Conservation (phyloP, 2,797 vertebrate species). For the Streptopelia turtur region DNA sequence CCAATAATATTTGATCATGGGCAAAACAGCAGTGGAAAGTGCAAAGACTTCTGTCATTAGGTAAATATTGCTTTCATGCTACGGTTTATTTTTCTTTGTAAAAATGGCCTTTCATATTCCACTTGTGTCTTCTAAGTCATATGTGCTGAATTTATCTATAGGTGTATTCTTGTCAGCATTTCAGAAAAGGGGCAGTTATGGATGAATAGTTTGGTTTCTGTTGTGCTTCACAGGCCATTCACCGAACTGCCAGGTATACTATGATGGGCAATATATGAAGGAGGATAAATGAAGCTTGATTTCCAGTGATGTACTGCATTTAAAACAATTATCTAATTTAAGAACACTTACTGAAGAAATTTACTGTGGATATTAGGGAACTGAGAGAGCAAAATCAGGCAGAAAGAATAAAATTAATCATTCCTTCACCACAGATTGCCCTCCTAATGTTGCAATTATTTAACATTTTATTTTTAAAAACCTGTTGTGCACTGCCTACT, state of each 20-base stretch:
- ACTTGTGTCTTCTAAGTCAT: not conserved
- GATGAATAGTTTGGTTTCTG: not conserved
- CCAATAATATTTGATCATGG: not conserved
- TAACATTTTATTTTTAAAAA: not conserved
- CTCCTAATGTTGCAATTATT: not conserved
- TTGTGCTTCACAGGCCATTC: not conserved
- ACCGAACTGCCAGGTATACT: not conserved
- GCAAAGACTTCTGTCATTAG: not conserved
- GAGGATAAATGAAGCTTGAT: not conserved
- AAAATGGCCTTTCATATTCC: not conserved
- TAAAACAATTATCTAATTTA: not conserved
- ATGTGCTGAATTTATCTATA: not conserved
- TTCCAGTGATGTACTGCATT: not conserved
- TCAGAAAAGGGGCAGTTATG: not conserved
- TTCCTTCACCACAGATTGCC: not conserved
- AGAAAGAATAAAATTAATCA: not conserved
- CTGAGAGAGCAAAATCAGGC: not conserved
- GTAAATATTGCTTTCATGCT: not conserved
- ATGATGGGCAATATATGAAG: not conserved
- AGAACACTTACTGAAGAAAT: not conserved
- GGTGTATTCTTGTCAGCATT: not conserved
- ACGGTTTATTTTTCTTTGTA: not conserved
- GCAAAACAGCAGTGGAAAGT: not conserved
- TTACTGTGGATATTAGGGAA: not conserved
- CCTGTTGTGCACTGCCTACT: not conserved